These are phyloP conservation scores for Isoperla grammatica DNA, from an alignment of 2,888 invertebrate species.

Conservation along the genomic window DNA sequence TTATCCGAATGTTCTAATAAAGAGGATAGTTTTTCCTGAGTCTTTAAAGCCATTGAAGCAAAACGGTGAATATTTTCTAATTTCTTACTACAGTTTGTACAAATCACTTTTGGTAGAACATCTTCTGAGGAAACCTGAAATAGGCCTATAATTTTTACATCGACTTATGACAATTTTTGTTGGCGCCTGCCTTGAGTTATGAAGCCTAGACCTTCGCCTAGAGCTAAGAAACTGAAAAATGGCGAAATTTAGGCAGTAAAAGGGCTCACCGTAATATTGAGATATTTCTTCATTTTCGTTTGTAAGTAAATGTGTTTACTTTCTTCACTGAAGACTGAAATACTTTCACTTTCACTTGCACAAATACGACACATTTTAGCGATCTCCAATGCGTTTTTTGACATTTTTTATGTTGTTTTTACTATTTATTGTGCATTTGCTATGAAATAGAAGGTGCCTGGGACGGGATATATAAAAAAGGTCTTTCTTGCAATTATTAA, in stretches of 20 bases:
- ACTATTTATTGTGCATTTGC: constrained; percentile 17
- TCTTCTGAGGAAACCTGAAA: constrained; percentile 60
- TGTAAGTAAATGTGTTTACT: constrained; percentile 58
- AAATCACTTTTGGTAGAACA: constrained; percentile 62
- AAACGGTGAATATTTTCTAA: constrained; percentile 61
- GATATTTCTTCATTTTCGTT: constrained; percentile 62
- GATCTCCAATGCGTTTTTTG: constrained; percentile 36
- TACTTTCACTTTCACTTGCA: constrained; percentile 52
- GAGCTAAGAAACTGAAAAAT: constrained; percentile 22
- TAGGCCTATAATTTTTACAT: not conserved
- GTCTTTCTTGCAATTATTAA: constrained; percentile 32
- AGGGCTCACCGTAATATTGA: constrained; percentile 57
- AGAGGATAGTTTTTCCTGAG: constrained; percentile 53
- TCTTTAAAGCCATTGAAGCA: constrained; percentile 57
- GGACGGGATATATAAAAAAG: constrained; percentile 22
- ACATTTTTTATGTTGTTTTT: constrained; percentile 14
- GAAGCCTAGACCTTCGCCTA: not conserved
- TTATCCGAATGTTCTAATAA: constrained; percentile 22
- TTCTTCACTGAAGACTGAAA: constrained; percentile 61
- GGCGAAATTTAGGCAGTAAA: constrained; percentile 26
- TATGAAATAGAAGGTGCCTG: constrained; percentile 10
- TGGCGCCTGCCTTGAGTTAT: not conserved
- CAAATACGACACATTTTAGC: constrained; percentile 59
- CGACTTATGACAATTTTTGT: too few species aligned
- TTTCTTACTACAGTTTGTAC: constrained; percentile 57